Evolutionary conservation across 2,797 vertebrate species (phyloP).

Genomic region (Eidolon dupreanum): DNA sequence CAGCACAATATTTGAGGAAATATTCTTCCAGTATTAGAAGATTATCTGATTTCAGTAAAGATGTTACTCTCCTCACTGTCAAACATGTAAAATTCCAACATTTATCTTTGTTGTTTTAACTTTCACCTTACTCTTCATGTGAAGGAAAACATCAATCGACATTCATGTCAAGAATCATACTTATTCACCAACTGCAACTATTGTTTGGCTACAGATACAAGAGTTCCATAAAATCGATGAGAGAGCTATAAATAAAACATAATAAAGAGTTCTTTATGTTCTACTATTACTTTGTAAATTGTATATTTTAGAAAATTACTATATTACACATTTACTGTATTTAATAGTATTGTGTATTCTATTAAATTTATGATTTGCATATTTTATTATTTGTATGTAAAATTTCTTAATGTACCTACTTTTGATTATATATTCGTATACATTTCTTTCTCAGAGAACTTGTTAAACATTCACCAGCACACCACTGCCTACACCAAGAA

Average conservation of each 20-base stretch:
- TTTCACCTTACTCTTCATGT: neutral
- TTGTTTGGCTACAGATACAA: neutral
- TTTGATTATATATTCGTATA: neutral
- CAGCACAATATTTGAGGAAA: neutral
- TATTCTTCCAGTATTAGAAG: neutral
- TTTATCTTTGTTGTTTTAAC: neutral
- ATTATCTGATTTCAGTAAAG: neutral
- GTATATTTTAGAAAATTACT: neutral
- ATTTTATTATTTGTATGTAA: neutral
- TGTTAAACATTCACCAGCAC: neutral
- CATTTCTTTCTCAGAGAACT: neutral
- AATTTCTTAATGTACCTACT: neutral
- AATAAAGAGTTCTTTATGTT: neutral
- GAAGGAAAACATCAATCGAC: conserved; percentile 12
- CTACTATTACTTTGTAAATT: neutral
- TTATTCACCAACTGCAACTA: neutral
- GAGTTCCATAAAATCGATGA: neutral
- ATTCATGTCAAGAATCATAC: neutral
- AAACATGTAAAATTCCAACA: neutral
- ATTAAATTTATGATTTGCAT: neutral
- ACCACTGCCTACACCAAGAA: neutral
- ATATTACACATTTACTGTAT: neutral
- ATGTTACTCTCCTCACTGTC: neutral
- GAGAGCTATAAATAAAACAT: neutral
- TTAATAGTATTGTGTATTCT: neutral